Base-by-base conservation (phyloP, 2,797 vertebrate genomes). In the Coccyzus lansbergi region DNA sequence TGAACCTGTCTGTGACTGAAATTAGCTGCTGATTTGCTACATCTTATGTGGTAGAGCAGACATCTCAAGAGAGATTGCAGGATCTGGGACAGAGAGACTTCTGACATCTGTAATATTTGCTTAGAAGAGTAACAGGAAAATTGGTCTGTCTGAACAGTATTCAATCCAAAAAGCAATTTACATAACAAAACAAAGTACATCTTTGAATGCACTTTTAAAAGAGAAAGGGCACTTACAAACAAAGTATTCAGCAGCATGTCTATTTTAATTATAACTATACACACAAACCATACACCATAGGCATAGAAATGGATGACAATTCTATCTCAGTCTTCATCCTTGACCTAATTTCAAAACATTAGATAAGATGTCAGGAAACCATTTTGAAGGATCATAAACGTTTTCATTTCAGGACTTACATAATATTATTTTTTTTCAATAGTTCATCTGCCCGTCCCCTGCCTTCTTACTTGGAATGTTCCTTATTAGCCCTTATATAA, bases 301-400 rank as follows among this genome's bases (percentile, higher is more conserved):
- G 55, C 34, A 53, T 13, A 55, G 65, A 81, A 83, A 84, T 25
- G 36, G 28, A 63, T 67, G 53, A 42, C 31, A 90, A 51, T 38
- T 72, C 67, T 72, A 34, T 60, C 33, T 71, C 1, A 3, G 46
- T 91, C 63, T 82, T 53, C 34, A 86, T 63, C 92, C 69, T 53
- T 94, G 89, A 95, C 67, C 82, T 84, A 40, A 93, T 92, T 92
- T 94, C 68, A 80, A 62, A 81, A 86, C 89, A 81, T 91, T 86
- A 88, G 94, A 51, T 81, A 85, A 93, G 77, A 65, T 60, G 10
- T 88, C 49, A 95, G 31, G 85, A 91, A 91, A 95, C 31, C 60
- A 56, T 69, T 89, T 64, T 75, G 86, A 93, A 52, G 68, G 22
- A 92, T 38, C 40, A 75, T 49, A 58, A 94, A 86, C 42, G 49